A percentile compares a stretch with the other conserved stretches of the same genome.
Conservation (phyloP, 1,140 invertebrate species). For the Listronotus oregonensis region DNA sequence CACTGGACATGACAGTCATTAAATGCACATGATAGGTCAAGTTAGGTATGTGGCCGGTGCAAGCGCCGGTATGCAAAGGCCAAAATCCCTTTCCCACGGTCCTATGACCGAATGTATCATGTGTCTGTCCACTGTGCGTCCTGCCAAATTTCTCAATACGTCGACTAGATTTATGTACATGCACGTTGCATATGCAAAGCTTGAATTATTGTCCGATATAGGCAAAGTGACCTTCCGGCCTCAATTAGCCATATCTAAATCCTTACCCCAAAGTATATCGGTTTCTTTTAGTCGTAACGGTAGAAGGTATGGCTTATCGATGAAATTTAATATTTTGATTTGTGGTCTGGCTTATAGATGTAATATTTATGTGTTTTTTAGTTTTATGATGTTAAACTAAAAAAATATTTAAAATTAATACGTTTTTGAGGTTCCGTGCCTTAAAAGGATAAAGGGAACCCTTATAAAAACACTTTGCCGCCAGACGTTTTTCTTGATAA, state of each 20-base stretch:
- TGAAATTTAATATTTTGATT: constrained; percentile 18
- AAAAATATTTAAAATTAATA: no score
- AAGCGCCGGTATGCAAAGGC: constrained; percentile 25
- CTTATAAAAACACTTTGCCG: no score
- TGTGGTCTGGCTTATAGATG: constrained; percentile 3
- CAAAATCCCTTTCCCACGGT: constrained; percentile 36
- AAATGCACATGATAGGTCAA: constrained; percentile 18
- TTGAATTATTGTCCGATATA: constrained; percentile 16
- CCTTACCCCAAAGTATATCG: constrained; percentile 14
- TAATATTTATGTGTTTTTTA: no score
- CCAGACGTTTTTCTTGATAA: no score
- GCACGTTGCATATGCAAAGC: constrained; percentile 27
- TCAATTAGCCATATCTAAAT: constrained; percentile 19
- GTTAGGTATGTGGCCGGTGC: constrained; percentile 18
- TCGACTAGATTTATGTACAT: constrained; percentile 23
- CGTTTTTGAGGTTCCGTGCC: no score
- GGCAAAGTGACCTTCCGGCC: constrained; percentile 18
- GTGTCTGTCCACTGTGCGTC: constrained; percentile 31
- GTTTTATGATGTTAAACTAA: no score
- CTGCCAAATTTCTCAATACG: constrained; percentile 36
- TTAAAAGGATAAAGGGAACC: no score
- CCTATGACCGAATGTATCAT: constrained; percentile 28
- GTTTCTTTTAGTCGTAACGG: constrained; percentile 14
- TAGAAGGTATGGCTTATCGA: constrained; percentile 11
- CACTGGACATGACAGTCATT: constrained; percentile 24